These are phyloP conservation scores for Drosophila lutescens DNA, from an alignment of 2,888 invertebrate species.

Conservation along the genomic window DNA sequence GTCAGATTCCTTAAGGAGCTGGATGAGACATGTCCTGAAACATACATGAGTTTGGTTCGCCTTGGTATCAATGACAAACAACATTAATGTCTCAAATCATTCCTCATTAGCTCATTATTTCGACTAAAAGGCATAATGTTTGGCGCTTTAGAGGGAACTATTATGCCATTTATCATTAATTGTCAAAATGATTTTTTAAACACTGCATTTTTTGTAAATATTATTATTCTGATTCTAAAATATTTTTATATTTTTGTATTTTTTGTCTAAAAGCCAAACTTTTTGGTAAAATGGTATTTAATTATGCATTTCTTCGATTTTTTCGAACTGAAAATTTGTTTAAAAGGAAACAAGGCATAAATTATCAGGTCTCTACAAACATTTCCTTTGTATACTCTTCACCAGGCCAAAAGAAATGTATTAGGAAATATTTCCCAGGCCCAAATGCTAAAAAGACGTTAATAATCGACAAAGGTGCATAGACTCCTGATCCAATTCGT, in stretches of 20 bases:
- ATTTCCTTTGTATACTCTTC: neutral
- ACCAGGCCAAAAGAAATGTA: neutral
- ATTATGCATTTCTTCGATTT: neutral
- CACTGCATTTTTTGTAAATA: no score
- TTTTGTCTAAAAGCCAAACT: no score
- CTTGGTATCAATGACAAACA: slow-evolving; percentile 1
- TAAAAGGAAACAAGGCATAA: neutral
- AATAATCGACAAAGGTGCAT: slow-evolving; percentile 49
- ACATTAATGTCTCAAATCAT: neutral
- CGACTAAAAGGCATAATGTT: no score
- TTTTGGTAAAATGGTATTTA: no score
- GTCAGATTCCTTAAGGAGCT: slow-evolving; percentile 11
- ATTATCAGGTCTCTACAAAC: neutral
- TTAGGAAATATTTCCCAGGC: slow-evolving; percentile 16
- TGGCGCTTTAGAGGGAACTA: neutral
- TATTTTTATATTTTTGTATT: no score
- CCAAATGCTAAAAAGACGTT: slow-evolving; percentile 60
- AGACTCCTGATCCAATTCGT: slow-evolving; percentile 56
- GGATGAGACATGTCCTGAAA: slow-evolving; percentile 20
- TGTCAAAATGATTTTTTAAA: no score
- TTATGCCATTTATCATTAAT: no score
- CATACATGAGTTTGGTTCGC: slow-evolving; percentile 9
- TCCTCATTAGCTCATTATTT: neutral
- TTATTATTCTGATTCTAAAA: no score
- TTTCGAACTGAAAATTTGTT: neutral